These are phyloP conservation scores for Oopsacas minuta DNA, from an alignment of 37 sponge, comb jelly and placozoan genomes.

Conservation along the genomic window DNA sequence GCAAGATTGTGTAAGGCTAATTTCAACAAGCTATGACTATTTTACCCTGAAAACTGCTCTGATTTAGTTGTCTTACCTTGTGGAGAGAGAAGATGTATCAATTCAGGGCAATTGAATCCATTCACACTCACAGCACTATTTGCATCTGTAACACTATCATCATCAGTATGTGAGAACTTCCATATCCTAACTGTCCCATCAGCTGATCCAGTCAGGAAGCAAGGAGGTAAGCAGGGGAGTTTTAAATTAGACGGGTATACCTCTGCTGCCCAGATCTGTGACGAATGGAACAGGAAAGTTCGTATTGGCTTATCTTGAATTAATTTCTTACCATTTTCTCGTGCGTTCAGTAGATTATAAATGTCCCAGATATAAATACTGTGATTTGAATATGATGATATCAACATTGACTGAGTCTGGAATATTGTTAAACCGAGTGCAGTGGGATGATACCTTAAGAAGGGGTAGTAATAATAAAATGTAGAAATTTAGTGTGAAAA, in stretches of 20 bases:
- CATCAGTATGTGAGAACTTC: background rate
- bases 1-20: too few relatives aligned
- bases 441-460: constrained; percentile 12
- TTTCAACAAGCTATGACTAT: too few relatives aligned
- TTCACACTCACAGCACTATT: background rate
- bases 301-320: background rate
- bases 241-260: background rate
- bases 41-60: too few relatives aligned
- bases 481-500: background rate
- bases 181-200: background rate
- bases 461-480: background rate
- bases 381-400: background rate
- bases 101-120: background rate
- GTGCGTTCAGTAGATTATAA: background rate
- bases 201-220: background rate
- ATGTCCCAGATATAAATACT: constrained; percentile 13
- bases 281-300: background rate
- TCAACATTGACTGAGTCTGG: background rate
- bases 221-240: background rate
- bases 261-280: background rate
- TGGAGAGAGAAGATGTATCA: background rate
- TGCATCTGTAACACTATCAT: background rate
- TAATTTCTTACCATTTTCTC: background rate
- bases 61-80: background rate
- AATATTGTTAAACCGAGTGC: background rate